Conservation (phyloP, 2,113 vertebrate genomes). For the Rhinichthys klamathensis region DNA sequence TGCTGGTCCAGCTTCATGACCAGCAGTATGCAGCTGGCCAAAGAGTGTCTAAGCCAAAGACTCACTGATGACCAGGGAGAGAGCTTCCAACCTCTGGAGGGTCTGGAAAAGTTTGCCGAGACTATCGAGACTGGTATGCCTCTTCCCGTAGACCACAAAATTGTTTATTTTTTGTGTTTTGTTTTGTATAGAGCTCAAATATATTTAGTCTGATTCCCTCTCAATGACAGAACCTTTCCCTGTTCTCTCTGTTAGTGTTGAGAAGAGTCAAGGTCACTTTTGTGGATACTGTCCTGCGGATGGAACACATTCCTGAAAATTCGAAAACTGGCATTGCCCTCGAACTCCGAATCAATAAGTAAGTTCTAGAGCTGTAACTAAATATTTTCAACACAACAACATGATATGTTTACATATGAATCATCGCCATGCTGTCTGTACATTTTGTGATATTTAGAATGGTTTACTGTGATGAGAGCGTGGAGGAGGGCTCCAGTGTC, state of each 20-base stretch:
- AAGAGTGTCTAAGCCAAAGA: constrained; percentile 96
- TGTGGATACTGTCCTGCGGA: constrained; percentile 90
- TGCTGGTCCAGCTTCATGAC: constrained; percentile 99
- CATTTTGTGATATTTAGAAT: constrained; percentile 77
- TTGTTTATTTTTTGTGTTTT: background rate
- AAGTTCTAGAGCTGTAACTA: constrained; percentile 57
- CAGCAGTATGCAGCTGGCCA: constrained; percentile 96
- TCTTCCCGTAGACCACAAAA: background rate
- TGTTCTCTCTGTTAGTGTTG: constrained; percentile 80
- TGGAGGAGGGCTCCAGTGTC: constrained; percentile 86
- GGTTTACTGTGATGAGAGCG: constrained; percentile 91
- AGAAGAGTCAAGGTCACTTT: constrained; percentile 97
- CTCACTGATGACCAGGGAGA: constrained; percentile 94
- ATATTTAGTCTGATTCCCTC: constrained; percentile 1
- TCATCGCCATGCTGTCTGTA: constrained; percentile 35
- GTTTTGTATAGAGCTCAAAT: background rate
- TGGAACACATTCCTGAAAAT: constrained; percentile 94
- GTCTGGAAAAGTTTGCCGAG: constrained; percentile 97
- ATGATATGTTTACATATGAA: background rate
- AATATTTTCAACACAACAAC: background rate
- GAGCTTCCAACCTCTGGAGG: constrained; percentile 93
- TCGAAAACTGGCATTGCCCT: constrained; percentile 95
- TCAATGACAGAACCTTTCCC: constrained; percentile 17
- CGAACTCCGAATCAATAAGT: constrained; percentile 93
- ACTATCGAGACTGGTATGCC: constrained; percentile 94